Conservation (phyloP, 2,797 vertebrate genomes). For the Rhyacichthys aspro region DNA sequence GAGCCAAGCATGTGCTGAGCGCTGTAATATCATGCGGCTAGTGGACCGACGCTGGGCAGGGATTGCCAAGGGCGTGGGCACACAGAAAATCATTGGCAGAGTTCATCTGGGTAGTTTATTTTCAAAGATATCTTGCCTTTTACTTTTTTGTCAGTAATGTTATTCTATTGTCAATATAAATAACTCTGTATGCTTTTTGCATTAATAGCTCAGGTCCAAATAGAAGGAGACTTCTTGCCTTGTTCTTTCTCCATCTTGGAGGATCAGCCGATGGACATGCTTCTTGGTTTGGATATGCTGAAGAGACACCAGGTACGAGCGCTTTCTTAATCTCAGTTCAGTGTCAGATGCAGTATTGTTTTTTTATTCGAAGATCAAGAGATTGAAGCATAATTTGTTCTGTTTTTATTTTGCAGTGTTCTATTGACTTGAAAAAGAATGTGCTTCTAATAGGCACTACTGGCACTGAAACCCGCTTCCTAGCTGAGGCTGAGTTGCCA, state of each 20-base stretch:
- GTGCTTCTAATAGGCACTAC: slow-evolving; percentile 95
- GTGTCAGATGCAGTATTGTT: no score
- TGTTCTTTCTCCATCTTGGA: slow-evolving; percentile 99
- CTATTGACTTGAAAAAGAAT: slow-evolving; percentile 96
- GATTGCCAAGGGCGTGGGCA: slow-evolving; percentile 97
- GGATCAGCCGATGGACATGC: slow-evolving; percentile 99
- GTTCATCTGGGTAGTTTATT: slow-evolving; percentile 87
- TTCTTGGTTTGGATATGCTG: slow-evolving; percentile 98
- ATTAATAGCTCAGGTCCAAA: slow-evolving; percentile 91
- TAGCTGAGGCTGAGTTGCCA: slow-evolving; percentile 93
- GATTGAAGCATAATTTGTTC: background rate
- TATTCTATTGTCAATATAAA: no score
- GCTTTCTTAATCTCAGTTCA: background rate
- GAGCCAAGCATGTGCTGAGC: slow-evolving; percentile 97
- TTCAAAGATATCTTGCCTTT: slow-evolving; percentile 56
- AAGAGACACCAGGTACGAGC: slow-evolving; percentile 94
- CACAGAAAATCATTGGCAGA: slow-evolving; percentile 98
- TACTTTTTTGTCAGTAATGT: slow-evolving; percentile 1
- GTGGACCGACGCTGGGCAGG: slow-evolving; percentile 98
- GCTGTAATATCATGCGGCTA: slow-evolving; percentile 98
- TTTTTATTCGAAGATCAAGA: no score
- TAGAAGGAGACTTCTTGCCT: slow-evolving; percentile 96
- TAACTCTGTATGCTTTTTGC: background rate
- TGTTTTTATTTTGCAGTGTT: slow-evolving; percentile 81
- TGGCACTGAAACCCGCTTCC: slow-evolving; percentile 93